Base-by-base conservation (phyloP, 2,888 invertebrate species). In the Netelia fuscicornis region DNA sequence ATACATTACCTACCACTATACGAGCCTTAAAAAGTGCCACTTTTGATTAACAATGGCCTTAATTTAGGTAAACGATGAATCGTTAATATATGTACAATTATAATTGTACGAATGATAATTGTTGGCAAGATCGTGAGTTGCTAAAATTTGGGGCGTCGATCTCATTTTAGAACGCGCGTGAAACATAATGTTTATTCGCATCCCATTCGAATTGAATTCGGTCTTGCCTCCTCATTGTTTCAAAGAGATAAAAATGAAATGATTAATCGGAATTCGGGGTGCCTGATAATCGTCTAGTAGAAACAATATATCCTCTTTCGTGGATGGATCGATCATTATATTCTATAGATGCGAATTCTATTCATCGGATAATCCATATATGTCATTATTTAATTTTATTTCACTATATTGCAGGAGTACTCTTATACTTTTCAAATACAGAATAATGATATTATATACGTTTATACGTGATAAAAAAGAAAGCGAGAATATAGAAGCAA, bases 181-280 rank as follows among this genome's bases (percentile, higher is more conserved):
- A 81, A 42, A 60, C 60, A 17, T n/a, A 17, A 80, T 86, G 83
- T 87, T 91, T 87, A 88, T 89, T 87, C 88, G 90, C 87, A 86
- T 88, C 86, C 83, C 82, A 79, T 85, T 44, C 52, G 37, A 37
- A 37, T 37, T 37, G 37, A 37, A 37, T 37, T 37, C 37, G 37
- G 37, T 37, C 37, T 37, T 37, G 37, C 37, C 37, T 37, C 37
- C 1, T 37, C 37, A 8, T 37, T 37, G 37, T 37, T 37, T 37
- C 37, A 30, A 65, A 37, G 37, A 65, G 17, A 13, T 13, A 5
- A 65, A 65, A 3, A 65, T n/a, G 20, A 65, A 65, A 65, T 37
- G 37, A 67, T 17, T 67, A 68, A 48, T 25, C 25, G 52, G 9
- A n/a, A 48, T 52, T 2, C 6, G 25, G 23, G 52, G 11, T 52